Evolutionary conservation across 2,888 invertebrate species (phyloP).

Genomic region (Invenusta paracnida): DNA sequence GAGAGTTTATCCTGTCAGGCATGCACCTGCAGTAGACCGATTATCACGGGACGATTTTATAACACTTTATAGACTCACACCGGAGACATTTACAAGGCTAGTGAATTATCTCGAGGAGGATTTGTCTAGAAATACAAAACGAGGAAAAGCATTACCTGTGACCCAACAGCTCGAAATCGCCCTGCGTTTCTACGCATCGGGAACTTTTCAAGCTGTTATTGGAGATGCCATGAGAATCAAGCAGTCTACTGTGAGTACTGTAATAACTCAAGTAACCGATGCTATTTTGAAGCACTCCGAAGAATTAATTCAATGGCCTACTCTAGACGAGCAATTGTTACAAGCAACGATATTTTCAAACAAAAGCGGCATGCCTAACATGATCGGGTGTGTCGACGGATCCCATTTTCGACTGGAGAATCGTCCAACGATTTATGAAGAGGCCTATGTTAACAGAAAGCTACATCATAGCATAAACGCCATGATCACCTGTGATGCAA

Average conservation of each 20-base stretch:
- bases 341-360: not conserved
- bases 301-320: not conserved
- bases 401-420: constrained; percentile 4
- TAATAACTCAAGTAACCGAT: constrained; percentile 16
- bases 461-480: not conserved
- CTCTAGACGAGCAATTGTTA: not conserved
- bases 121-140: not conserved
- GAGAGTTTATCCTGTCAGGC: not conserved
- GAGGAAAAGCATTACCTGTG: not conserved
- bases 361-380: not conserved
- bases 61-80: not conserved
- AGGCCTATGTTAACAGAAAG: not conserved
- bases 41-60: too few species aligned
- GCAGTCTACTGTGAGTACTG: not conserved
- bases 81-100: not conserved
- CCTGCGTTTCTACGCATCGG: not conserved
- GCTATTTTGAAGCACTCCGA: constrained; percentile 9
- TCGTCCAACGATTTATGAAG: not conserved
- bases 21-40: not conserved
- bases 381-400: constrained; percentile 18
- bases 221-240: not conserved
- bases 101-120: not conserved
- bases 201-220: constrained; percentile 2
- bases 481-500: not conserved
- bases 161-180: not conserved